A percentile compares a stretch with the other conserved stretches of the same genome.
Conservation (phyloP, 2,113 vertebrate genomes). For the Heterochromis multidens region DNA sequence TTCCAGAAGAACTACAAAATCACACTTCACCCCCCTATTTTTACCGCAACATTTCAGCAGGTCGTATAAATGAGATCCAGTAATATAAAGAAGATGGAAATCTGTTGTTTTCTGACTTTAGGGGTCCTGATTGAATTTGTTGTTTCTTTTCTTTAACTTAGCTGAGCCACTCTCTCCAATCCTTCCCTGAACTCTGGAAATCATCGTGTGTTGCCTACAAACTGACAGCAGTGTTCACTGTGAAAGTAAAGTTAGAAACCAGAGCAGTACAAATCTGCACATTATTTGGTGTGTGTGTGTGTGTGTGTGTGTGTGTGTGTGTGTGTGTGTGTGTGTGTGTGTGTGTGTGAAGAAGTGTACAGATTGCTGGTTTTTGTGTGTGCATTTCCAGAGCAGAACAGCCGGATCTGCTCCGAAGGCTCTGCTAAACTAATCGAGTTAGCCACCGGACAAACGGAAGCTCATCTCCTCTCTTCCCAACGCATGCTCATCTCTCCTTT, state of each 20-base stretch:
- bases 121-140: not conserved
- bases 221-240: not conserved
- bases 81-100: not conserved
- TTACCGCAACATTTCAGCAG: not conserved
- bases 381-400: slow-evolving; percentile 25
- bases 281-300: not conserved
- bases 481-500: not conserved
- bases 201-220: not conserved
- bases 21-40: not conserved
- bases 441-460: slow-evolving; percentile 58
- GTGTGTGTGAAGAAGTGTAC: not conserved
- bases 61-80: not conserved
- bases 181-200: not conserved
- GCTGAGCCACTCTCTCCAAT: not conserved
- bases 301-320: not conserved
- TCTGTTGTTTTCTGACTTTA: not conserved
- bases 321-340: not conserved
- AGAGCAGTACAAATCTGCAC: not conserved
- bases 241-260: not conserved
- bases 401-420: slow-evolving; percentile 50
- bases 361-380: not conserved
- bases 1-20: not conserved
- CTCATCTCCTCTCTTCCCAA: slow-evolving; percentile 2
- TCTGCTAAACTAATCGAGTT: slow-evolving; percentile 68
- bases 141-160: not conserved